A percentile compares a stretch with the other conserved stretches of the same genome.
Conservation (phyloP, 2,113 vertebrate genomes). For the Manacus vitellinus region DNA sequence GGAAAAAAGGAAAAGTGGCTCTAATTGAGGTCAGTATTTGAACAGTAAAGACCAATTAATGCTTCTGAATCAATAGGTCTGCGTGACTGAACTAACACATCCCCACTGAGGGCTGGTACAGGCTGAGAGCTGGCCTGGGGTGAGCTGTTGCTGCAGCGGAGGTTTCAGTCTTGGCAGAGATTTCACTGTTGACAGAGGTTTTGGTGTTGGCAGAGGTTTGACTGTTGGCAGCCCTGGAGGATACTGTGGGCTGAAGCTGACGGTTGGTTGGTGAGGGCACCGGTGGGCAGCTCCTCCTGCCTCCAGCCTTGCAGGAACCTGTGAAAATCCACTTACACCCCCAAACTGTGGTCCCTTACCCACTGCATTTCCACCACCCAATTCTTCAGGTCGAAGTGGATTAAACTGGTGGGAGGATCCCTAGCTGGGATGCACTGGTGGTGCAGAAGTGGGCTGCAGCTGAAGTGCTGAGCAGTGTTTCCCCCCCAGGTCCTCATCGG, state of each 20-base stretch:
- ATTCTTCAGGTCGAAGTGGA: neutral
- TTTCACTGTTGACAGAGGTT: neutral
- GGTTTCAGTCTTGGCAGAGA: neutral
- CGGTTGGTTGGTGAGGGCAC: neutral
- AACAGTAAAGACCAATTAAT: constrained; percentile 31
- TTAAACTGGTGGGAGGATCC: neutral
- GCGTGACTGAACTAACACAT: neutral
- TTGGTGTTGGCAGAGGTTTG: neutral
- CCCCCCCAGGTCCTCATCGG: fast-evolving
- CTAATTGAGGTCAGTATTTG: constrained; percentile 38
- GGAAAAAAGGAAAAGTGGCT: neutral
- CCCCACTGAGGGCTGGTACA: neutral
- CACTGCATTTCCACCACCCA: fast-evolving
- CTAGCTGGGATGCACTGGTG: fast-evolving
- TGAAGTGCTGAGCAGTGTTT: fast-evolving
- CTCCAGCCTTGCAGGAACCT: neutral
- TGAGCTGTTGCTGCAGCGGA: fast-evolving
- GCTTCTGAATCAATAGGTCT: constrained; percentile 20
- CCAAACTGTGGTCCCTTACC: fast-evolving
- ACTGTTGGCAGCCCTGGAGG: neutral
- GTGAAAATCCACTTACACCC: neutral
- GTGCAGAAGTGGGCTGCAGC: neutral
- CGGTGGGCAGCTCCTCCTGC: neutral
- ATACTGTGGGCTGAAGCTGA: neutral
- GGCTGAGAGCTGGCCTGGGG: neutral